Evolutionary conservation across 2,797 vertebrate species (phyloP), one percentile per base, ranked within the genome.

Genomic region (Balearica regulorum): DNA sequence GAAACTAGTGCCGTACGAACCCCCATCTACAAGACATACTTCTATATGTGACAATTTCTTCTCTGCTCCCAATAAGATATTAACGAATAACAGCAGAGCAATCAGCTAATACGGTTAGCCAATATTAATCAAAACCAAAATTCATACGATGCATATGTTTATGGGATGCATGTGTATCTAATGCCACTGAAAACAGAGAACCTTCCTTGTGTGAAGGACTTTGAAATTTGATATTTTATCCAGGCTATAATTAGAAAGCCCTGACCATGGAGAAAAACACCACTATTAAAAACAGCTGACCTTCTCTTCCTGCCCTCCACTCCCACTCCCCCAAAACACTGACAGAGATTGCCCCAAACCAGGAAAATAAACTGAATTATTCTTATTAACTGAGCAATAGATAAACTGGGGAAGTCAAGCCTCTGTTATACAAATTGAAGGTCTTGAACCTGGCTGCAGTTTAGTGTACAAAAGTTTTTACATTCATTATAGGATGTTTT

Each of bases 191-290:
- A 93, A 89, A 64, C 11, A 17, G 55, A 79, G 73, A 92, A 57
- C 68, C 37, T 48, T 70, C 62, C 83, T 43, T 53, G 24, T 41
- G 21, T 46, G 28, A 94, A 90, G 26, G 77, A 57, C 83, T 93
- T 89, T 39, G 82, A 94, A 95, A 94, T 71, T 19, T n/a, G 60
- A 33, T 84, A 87, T 75, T 83, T 94, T 58, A 83, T 77, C 53
- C 65, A 62, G 24, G 41, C 17, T 92, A 93, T 85, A 96, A 87
- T 95, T 92, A 92, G 90, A 89, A 94, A 71, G 35, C 41, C 39
- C 62, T 73, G 86, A 87, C 41, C 78, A 60, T 4, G 25, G 31
- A 83, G 66, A 65, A 88, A 89, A 90, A 70, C 15, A 53, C 2
- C 58, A 58, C 21, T 33, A 89, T 37, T 46, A 89, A 65, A 87